Evolutionary conservation across 2,888 invertebrate genomes (phyloP).

Genomic region (Eledona agricola): DNA sequence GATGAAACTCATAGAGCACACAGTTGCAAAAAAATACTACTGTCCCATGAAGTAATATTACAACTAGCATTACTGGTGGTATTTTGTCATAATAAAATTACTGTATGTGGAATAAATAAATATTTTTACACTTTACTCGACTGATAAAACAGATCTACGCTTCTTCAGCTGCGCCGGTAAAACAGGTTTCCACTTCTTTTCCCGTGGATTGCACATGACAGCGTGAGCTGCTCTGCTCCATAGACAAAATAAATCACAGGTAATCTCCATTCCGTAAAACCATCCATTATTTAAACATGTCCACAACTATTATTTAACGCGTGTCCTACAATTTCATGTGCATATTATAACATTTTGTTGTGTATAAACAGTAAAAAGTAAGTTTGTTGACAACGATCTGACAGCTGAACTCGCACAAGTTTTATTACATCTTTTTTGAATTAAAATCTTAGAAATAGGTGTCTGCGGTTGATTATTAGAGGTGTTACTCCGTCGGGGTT

Average conservation of each 20-base stretch:
- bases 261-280: slow-evolving; percentile 50
- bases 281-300: slow-evolving; percentile 48
- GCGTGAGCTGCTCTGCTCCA: slow-evolving; percentile 50
- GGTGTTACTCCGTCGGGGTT: too few relatives aligned
- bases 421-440: slow-evolving; percentile 15
- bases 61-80: too few relatives aligned
- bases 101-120: too few relatives aligned
- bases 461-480: too few relatives aligned
- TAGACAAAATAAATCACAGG: slow-evolving; percentile 59
- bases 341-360: slow-evolving; percentile 11
- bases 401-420: slow-evolving; percentile 19
- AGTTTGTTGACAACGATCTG: slow-evolving; percentile 30
- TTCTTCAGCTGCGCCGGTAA: slow-evolving; percentile 11
- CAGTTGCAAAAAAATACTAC: too few relatives aligned
- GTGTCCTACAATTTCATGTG: slow-evolving; percentile 10
- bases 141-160: too few relatives aligned
- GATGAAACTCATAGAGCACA: too few relatives aligned
- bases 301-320: slow-evolving; percentile 16
- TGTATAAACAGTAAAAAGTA: slow-evolving; percentile 11
- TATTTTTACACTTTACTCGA: too few relatives aligned
- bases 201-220: slow-evolving; percentile 47
- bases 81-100: too few relatives aligned
- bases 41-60: too few relatives aligned
- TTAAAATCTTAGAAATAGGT: too few relatives aligned
- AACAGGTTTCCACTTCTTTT: slow-evolving; percentile 48